phyloP scores from a whole-genome alignment of 2,888 invertebrate genomes.

The Drosophila histrio region DNA sequence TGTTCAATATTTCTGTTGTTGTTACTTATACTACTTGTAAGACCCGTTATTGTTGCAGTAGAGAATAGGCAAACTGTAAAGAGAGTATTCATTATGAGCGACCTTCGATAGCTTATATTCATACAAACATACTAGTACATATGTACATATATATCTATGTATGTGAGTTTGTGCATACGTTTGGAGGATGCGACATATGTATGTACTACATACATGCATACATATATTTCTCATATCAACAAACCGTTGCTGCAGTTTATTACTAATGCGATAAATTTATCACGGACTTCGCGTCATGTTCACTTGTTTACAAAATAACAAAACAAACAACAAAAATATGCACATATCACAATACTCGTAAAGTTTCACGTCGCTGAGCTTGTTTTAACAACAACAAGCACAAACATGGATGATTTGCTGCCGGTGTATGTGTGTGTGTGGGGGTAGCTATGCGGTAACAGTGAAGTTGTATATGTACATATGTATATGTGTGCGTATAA shows the following conservation, averaged over 20 bases:
- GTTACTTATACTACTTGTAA: slow-evolving; percentile 61
- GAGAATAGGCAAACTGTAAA: slow-evolving; percentile 57
- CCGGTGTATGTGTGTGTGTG: slow-evolving; percentile 36
- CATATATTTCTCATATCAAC: not conserved
- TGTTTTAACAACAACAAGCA: slow-evolving; percentile 47
- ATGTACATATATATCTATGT: not conserved
- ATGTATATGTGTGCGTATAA: slow-evolving; percentile 31
- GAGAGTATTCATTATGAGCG: slow-evolving; percentile 23
- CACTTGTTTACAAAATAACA: slow-evolving; percentile 48
- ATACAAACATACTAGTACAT: not conserved
- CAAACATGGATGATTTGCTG: slow-evolving; percentile 31
- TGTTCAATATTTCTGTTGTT: slow-evolving; percentile 33
- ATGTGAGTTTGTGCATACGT: not conserved
- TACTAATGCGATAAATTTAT: slow-evolving; percentile 31
- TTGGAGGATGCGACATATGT: too few relatives aligned
- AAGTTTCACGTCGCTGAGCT: slow-evolving; percentile 23
- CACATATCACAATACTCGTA: slow-evolving; percentile 4
- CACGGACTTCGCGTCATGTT: slow-evolving; percentile 21
- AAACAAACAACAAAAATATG: slow-evolving; percentile 18
- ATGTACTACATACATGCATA: not conserved
- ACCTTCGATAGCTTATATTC: slow-evolving; percentile 36
- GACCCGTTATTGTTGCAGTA: slow-evolving; percentile 70
- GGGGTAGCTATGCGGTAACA: slow-evolving; percentile 67
- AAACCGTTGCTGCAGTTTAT: slow-evolving; percentile 30
- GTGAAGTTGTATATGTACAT: slow-evolving; percentile 50